These are phyloP conservation scores for Harpalus rubripes DNA, from an alignment of 2,888 invertebrate genomes.

Conservation along the genomic window DNA sequence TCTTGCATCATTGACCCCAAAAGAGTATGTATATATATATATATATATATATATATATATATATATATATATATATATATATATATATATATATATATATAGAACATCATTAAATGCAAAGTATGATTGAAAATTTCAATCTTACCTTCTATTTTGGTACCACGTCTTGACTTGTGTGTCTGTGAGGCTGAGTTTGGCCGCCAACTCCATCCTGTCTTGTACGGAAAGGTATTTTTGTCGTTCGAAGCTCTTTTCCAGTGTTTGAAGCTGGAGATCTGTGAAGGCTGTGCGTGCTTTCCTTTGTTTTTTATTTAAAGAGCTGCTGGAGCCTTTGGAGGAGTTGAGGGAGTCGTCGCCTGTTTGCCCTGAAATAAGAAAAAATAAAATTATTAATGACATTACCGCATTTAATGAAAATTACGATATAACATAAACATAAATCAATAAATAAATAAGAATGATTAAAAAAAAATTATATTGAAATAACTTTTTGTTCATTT, in stretches of 20 bases:
- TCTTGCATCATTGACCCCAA: no score
- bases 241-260: slow-evolving; percentile 97
- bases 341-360: slow-evolving; percentile 91
- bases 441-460: no score
- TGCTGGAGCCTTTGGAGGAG: slow-evolving; percentile 79
- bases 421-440: no score
- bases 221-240: slow-evolving; percentile 97
- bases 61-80: no score
- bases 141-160: slow-evolving; percentile 99
- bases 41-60: no score
- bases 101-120: neutral
- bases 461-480: no score
- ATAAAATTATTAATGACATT: no score
- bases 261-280: slow-evolving; percentile 98
- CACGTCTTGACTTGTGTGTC: slow-evolving; percentile 99
- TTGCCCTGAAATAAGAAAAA: slow-evolving; percentile 82
- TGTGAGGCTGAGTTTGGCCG: slow-evolving; percentile 95
- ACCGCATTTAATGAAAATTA: no score
- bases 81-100: no score
- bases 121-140: neutral
- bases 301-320: slow-evolving; percentile 91
- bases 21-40: no score
- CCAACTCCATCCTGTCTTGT: slow-evolving; percentile 98
- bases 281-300: slow-evolving; percentile 98
- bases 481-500: no score